Conservation (phyloP, 2,797 vertebrate species). For the Bryconaethiops microstoma region DNA sequence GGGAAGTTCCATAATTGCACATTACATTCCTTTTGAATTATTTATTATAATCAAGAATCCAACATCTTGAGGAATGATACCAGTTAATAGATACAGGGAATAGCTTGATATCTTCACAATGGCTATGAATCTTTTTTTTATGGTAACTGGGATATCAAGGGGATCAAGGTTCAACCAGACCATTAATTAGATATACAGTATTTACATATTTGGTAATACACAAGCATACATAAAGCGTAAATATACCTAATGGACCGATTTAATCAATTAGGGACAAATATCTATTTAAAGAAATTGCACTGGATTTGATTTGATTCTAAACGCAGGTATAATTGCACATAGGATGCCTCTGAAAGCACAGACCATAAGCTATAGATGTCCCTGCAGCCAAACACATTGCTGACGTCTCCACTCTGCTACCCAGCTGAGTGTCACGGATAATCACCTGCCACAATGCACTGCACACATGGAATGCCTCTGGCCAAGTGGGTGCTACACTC, state of each 20-base stretch:
- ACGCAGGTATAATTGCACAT: neutral
- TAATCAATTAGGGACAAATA: neutral
- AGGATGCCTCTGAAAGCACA: neutral
- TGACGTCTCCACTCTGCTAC: neutral
- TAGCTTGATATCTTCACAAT: neutral
- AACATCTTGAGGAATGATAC: constrained; percentile 2
- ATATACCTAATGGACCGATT: neutral
- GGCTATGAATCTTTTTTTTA: neutral
- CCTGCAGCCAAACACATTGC: neutral
- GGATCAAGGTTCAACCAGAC: no score
- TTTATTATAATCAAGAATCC: constrained; percentile 23
- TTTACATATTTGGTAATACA: neutral
- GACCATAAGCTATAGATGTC: neutral
- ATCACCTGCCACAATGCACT: neutral
- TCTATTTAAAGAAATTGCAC: neutral
- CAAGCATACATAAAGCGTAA: neutral
- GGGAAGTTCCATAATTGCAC: constrained; percentile 21
- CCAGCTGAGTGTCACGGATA: neutral
- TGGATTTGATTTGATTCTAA: neutral
- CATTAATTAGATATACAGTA: neutral
- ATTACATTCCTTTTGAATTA: constrained; percentile 28
- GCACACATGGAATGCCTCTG: neutral
- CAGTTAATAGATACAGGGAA: neutral
- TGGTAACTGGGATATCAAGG: neutral
- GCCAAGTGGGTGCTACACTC: neutral